Percentiles rank a stretch among this genome's conserved stretches.
Conservation (phyloP, 2,888 invertebrate genomes). For the Cosmorhoe ocellata region DNA sequence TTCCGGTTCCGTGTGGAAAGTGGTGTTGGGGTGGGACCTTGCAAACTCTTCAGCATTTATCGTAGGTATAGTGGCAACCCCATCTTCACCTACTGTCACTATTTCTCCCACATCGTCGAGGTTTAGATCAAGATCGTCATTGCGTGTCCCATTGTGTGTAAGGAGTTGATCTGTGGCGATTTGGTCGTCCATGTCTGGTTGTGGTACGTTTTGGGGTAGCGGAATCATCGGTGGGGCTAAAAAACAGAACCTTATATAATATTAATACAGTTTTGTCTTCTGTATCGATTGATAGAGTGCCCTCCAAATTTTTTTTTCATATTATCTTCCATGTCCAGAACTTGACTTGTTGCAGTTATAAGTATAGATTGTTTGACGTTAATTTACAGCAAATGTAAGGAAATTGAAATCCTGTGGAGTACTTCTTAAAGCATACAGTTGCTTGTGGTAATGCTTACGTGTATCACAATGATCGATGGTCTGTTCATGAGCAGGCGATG, state of each 20-base stretch:
- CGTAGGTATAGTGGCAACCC: conserved; percentile 58
- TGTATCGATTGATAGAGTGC: no score
- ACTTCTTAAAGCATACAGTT: no score
- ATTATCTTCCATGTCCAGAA: no score
- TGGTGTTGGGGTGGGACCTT: conserved; percentile 74
- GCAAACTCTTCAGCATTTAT: conserved; percentile 67
- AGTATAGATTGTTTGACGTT: no score
- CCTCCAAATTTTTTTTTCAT: no score
- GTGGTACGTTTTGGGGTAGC: conserved; percentile 55
- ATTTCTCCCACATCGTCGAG: conserved; percentile 68
- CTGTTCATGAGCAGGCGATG: conserved; percentile 87
- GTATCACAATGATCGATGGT: conserved; percentile 59
- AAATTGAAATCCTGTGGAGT: no score
- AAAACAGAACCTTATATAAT: conserved; percentile 1
- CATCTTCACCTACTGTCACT: conserved; percentile 70
- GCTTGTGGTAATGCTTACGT: conserved; percentile 48
- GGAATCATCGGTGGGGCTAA: conserved; percentile 66
- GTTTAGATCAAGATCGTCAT: conserved; percentile 52
- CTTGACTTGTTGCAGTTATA: no score
- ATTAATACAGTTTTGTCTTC: no score
- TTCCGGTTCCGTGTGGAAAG: conserved; percentile 76
- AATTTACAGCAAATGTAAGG: no score
- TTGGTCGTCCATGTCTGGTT: conserved; percentile 72
- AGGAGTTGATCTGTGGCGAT: conserved; percentile 70
- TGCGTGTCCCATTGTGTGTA: conserved; percentile 37